Evolutionary conservation across 2,797 vertebrate species (phyloP).

Genomic region (Sebastes matsubarae): DNA sequence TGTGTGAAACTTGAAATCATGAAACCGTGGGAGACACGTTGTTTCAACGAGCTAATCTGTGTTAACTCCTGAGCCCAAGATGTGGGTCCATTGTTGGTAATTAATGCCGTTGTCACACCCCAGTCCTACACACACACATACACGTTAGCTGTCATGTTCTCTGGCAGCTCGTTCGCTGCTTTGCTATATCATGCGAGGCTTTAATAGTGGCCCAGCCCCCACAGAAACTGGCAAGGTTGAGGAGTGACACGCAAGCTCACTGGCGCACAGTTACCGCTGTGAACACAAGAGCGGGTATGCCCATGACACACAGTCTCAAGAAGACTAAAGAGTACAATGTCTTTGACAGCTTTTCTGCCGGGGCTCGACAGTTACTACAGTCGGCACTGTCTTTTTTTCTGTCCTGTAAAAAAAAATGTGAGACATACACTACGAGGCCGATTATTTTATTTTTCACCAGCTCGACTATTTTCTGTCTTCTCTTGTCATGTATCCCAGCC

Average conservation of each 20-base stretch:
- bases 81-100: slow-evolving; percentile 42
- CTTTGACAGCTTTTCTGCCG: slow-evolving; percentile 61
- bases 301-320: slow-evolving; percentile 47
- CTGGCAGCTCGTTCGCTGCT: slow-evolving; percentile 50
- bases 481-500: slow-evolving; percentile 46
- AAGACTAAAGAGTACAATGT: slow-evolving; percentile 45
- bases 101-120: slow-evolving; percentile 50
- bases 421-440: slow-evolving; percentile 23
- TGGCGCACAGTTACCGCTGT: slow-evolving; percentile 46
- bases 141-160: slow-evolving; percentile 39
- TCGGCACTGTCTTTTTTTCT: slow-evolving; percentile 30
- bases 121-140: slow-evolving; percentile 7
- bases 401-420: slow-evolving; percentile 48
- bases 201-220: slow-evolving; percentile 28
- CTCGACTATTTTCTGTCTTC: slow-evolving; percentile 52
- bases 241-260: slow-evolving; percentile 48
- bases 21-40: slow-evolving; percentile 23
- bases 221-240: slow-evolving; percentile 24
- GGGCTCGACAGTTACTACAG: slow-evolving; percentile 34
- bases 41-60: slow-evolving; percentile 41
- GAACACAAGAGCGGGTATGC: slow-evolving; percentile 45
- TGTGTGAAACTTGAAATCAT: neutral
- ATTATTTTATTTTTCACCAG: slow-evolving; percentile 30
- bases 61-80: slow-evolving; percentile 24
- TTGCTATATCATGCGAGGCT: slow-evolving; percentile 42